Evolutionary conservation across 2,888 invertebrate species (phyloP).

Genomic region (Synergus itoensis): DNA sequence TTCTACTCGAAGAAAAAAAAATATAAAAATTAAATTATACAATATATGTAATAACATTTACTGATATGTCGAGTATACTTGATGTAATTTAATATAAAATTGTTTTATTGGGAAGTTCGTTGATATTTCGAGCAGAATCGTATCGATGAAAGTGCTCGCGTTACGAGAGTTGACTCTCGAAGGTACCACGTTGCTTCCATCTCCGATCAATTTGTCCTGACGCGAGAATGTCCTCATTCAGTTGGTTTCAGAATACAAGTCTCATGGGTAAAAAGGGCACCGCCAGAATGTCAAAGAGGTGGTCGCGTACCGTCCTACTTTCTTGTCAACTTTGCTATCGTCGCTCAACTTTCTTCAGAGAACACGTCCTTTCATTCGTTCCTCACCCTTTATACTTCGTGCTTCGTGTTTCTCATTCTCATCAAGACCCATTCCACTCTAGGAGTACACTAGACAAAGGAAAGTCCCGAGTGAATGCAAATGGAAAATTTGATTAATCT

Average conservation of each 20-base stretch:
- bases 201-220: constrained; percentile 42
- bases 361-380: constrained; percentile 46
- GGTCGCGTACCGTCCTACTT: constrained; percentile 45
- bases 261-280: constrained; percentile 44
- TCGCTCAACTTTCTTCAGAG: constrained; percentile 45
- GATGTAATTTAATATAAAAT: constrained; percentile 8
- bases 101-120: constrained; percentile 29
- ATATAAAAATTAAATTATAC: too few relatives aligned
- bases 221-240: constrained; percentile 44
- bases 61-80: neutral
- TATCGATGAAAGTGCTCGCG: constrained; percentile 43
- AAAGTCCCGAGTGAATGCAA: constrained; percentile 49
- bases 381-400: constrained; percentile 43
- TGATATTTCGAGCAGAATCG: constrained; percentile 43
- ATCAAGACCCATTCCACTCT: constrained; percentile 39
- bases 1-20: too few relatives aligned
- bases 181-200: constrained; percentile 42
- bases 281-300: constrained; percentile 44
- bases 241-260: constrained; percentile 37
- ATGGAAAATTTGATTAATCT: constrained; percentile 48
- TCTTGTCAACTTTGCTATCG: constrained; percentile 37
- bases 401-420: constrained; percentile 46
- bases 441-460: constrained; percentile 46
- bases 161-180: constrained; percentile 48
- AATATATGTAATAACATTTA: too few relatives aligned